Conservation (phyloP, 2,888 invertebrate genomes). For the Callinectes sapidus region DNA sequence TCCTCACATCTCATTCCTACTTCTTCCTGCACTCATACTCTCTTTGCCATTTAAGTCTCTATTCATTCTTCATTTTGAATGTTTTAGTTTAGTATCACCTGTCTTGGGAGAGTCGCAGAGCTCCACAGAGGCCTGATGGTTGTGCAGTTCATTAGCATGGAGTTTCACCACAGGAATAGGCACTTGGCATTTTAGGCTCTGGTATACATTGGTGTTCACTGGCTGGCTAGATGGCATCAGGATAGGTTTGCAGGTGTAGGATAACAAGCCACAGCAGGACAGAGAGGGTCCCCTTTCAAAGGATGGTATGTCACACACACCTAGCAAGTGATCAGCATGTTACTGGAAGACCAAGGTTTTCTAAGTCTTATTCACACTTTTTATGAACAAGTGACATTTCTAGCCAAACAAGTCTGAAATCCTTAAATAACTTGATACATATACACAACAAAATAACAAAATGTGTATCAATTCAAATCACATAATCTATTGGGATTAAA, state of each 20-base stretch:
- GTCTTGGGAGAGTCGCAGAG: background rate
- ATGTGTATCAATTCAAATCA: no score
- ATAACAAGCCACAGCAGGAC: constrained; percentile 52
- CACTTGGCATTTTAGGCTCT: constrained; percentile 22
- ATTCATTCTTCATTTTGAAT: no score
- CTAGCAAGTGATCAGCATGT: background rate
- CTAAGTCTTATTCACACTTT: background rate
- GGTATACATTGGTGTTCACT: background rate
- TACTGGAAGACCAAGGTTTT: background rate
- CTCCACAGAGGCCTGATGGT: constrained; percentile 38
- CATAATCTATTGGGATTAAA: no score
- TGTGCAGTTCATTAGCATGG: constrained; percentile 32
- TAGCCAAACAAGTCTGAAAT: no score
- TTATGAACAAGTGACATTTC: no score
- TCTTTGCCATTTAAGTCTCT: constrained; percentile 33
- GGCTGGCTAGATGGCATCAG: constrained; percentile 30
- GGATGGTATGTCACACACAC: constrained; percentile 46
- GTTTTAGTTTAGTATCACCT: background rate
- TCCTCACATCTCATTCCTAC: background rate
- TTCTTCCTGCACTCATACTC: background rate
- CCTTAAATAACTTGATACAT: no score
- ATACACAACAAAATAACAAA: no score
- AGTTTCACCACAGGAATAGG: constrained; percentile 37
- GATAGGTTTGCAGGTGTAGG: constrained; percentile 50
- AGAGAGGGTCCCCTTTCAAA: constrained; percentile 47